Base-by-base conservation (phyloP, 2,113 vertebrate species). In the Bolborhynchus lineola region DNA sequence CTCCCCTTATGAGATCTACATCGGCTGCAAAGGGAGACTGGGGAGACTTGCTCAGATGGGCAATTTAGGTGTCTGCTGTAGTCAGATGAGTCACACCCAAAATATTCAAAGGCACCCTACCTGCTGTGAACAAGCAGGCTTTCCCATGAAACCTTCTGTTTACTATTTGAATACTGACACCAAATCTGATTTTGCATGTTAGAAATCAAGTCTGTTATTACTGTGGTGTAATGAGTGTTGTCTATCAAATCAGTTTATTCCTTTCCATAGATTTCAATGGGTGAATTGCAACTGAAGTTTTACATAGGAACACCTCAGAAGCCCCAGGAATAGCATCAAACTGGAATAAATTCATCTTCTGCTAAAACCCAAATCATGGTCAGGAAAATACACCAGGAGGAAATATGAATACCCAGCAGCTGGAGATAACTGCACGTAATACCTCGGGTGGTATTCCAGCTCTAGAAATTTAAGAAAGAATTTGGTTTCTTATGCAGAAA, bases 51-150 rank as follows among this genome's bases (percentile, higher is more conserved):
- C 91, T 95, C 76, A 63, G 83, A 91, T 91, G 88, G 81, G 92
- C 77, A 86, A 92, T 95, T 92, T 92, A 79, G 62, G 92, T 92
- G 88, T 68, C 94, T 95, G 64, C 77, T 95, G 74, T 44, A 39
- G n/a, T 74, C 29, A 13, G 46, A 41, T 78, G 65, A 84, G 91
- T 96, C 72, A 62, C 92, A 87, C 83, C 55, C 1, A 8, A 96
- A 96, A 96, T 84, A 95, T 89, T 95, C 91, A 88, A 75, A 97
- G 72, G 41, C 91, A 89, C 71, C 77, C 55, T 93, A 88, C 86
- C 29, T 33, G 64, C 88, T 95, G 76, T 74, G 75, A 79, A 81
- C 72, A 39, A 83, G 79, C 46, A 49, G 76, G 57, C 80, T 95
- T 93, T 96, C 94, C 83, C 92, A 84, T 92, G 92, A 84, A 92